Evolutionary conservation across 2,113 vertebrate genomes (phyloP), one percentile per base, ranked within the genome.

Genomic region (Struthio camelus): DNA sequence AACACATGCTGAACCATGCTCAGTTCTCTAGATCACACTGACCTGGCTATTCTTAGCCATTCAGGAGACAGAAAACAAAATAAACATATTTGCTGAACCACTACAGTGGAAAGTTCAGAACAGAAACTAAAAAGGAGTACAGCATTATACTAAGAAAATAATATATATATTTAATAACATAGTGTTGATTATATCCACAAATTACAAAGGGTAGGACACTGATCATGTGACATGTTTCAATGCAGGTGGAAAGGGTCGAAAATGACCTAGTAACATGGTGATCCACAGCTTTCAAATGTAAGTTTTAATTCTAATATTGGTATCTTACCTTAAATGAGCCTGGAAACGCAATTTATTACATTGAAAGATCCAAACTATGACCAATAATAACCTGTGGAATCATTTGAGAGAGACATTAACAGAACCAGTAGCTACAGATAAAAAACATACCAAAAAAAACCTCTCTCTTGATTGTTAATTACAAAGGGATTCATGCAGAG

Each of bases 271-370:
- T 96, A 96, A 94, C 94, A 97, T 96, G 95, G 93, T 97, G 96
- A 97, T 93, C 92, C 96, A 97, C 96, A 97, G 94, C 96, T 93
- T 98, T 97, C 93, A 90, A 96, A 98, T 97, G 95, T 97, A 98
- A 97, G 97, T 97, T 97, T 96, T 96, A 97, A 97, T 96, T 97
- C 96, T 96, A 96, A 97, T 97, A 94, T 95, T 84, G 82, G 89
- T 97, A 93, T 93, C 72, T 96, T 94, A 93, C 91, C 89, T 85
- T 97, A 96, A 96, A 79, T 95, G 67, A 95, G 95, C 59, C 87
- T 92, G 89, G 62, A 97, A 96, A 89, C 38, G 2, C 72, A 90
- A 90, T 76, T 96, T 92, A 88, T 88, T 81, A 84, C 65, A 82
- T 13, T 73, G 70, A 75, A 91, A 86, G 64, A 92, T 72, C 84